phyloP scores from a whole-genome alignment of 2,113 vertebrate species.

The Crocuta crocuta region DNA sequence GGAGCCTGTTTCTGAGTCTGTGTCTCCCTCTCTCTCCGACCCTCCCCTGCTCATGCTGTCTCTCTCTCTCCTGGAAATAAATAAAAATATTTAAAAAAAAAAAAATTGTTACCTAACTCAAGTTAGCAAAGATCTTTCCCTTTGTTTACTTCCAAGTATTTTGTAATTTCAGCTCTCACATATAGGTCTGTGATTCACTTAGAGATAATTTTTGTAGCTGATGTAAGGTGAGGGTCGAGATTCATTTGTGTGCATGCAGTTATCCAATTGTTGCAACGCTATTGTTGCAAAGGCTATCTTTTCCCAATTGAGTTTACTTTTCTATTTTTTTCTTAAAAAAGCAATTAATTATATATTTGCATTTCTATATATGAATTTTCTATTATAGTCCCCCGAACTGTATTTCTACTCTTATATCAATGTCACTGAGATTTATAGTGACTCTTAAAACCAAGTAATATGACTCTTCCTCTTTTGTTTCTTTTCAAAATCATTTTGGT shows the following conservation, averaged over 20 bases:
- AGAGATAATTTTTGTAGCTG: neutral
- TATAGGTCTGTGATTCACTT: neutral
- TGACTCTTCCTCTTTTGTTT: neutral
- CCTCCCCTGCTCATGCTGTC: too few species aligned
- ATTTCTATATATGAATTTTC: neutral
- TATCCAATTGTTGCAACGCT: neutral
- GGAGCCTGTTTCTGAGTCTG: too few species aligned
- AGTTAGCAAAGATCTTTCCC: neutral
- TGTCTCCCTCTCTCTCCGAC: too few species aligned
- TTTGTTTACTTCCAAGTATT: neutral
- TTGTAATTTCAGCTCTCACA: neutral
- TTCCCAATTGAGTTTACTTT: neutral
- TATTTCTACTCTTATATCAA: neutral
- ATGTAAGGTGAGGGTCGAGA: neutral
- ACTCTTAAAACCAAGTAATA: neutral
- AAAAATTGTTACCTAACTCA: neutral
- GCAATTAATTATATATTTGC: neutral
- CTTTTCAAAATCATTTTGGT: neutral
- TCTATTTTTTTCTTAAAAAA: neutral
- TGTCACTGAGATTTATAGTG: neutral
- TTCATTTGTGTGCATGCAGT: neutral
- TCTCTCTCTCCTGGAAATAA: too few species aligned
- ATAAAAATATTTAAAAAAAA: too few species aligned
- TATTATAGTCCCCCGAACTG: neutral
- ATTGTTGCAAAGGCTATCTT: neutral